Base-by-base conservation (phyloP, 2,797 vertebrate genomes). In the Urophycis tenuis region DNA sequence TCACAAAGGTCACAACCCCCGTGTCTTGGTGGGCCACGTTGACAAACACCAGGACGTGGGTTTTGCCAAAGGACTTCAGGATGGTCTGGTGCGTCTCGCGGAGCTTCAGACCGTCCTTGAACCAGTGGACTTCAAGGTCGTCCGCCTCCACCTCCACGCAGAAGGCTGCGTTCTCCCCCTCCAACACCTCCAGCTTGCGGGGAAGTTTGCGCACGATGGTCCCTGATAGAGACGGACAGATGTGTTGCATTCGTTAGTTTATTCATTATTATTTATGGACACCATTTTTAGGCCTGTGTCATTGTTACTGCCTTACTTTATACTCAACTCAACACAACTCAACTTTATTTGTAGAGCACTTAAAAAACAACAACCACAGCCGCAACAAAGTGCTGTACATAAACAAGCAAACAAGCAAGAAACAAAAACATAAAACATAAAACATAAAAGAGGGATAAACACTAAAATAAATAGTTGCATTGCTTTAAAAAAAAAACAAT, bases 111-210 rank as follows among this genome's bases (percentile, higher is more conserved):
- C 94, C 94, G 0, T 98, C 94, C 64, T 94, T 95, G 83, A 92
- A 96, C 97, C 97, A 99, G 84, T 84, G 91, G 30, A 94, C 90
- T 29, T 94, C 92, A 84, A 96, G 92, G 11, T 93, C 92, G 0
- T 92, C 93, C 1, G 93, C 92, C 10, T 88, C 93, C 0, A 96
- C 95, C 87, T 99, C 97, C 80, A 96, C 96, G 0, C 95, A 97
- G 89, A 99, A 96, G 7, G 93, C 95, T 0, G 97, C 97, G 0
- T 99, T 98, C 91, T 99, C 97, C 0, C 97, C 96, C 79, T 99
- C 97, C 32, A 96, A 89, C 36, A 98, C 95, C 0, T 98, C 97
- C 67, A 99, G 85, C 77, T 98, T 98, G 64, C 97, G 92, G 0
- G 96, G 96, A 82, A 99, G 91, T 79, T 96, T 95, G 75, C 95